A percentile compares a stretch with the other conserved stretches of the same genome.
These are phyloP conservation scores for Limosa lapponica DNA, from an alignment of 2,797 vertebrate genomes.

Conservation along the genomic window DNA sequence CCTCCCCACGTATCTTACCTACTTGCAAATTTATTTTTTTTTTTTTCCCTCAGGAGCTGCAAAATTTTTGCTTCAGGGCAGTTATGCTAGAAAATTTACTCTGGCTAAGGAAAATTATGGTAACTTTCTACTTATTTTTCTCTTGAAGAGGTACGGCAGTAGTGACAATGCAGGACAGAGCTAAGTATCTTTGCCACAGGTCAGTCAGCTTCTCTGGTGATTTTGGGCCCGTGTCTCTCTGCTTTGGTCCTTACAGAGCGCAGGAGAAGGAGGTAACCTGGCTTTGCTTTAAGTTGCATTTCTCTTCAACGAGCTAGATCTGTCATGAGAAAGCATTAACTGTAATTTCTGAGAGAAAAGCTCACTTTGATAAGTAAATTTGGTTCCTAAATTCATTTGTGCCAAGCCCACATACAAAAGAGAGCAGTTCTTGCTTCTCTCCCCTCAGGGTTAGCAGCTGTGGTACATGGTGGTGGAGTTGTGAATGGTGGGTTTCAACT, in stretches of 20 bases:
- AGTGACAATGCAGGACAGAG: neutral
- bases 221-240: neutral
- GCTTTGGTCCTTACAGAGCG: neutral
- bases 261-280: neutral
- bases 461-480: neutral
- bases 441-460: neutral
- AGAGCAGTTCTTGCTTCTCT: neutral
- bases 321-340: neutral
- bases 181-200: neutral
- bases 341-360: neutral
- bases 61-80: neutral
- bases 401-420: fast-evolving
- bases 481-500: neutral
- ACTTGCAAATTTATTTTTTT: neutral
- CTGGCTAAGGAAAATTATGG: neutral
- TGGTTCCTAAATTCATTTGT: neutral
- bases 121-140: neutral
- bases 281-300: neutral
- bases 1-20: neutral
- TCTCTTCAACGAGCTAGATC: neutral
- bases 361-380: neutral
- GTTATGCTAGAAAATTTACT: neutral
- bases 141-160: neutral
- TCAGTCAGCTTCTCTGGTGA: neutral
- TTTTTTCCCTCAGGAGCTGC: neutral